Conservation (phyloP, 2,797 vertebrate genomes). For the Crypturellus tataupa region DNA sequence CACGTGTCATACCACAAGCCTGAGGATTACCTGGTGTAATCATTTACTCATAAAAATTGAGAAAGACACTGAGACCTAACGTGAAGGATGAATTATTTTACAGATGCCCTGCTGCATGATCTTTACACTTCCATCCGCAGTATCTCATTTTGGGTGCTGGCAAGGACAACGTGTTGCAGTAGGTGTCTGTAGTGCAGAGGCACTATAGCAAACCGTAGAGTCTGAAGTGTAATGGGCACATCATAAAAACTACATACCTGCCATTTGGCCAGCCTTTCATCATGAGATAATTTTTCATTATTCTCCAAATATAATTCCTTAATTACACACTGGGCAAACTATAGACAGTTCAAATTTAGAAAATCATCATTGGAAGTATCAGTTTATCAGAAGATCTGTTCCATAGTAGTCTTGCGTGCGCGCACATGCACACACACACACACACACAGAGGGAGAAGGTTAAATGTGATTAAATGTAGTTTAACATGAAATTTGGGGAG, state of each 20-base stretch:
- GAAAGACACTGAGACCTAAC: not conserved
- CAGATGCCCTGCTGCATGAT: not conserved
- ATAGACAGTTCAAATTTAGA: not conserved
- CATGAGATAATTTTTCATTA: not conserved
- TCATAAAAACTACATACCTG: not conserved
- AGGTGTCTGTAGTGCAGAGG: not conserved
- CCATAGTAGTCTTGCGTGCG: not conserved
- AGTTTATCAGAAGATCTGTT: not conserved
- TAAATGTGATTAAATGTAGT: not conserved
- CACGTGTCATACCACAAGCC: not conserved
- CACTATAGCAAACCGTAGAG: not conserved
- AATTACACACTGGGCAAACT: not conserved
- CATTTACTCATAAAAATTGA: not conserved
- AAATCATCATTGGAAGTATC: not conserved
- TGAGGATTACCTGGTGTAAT: slow-evolving; percentile 1
- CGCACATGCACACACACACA: not conserved
- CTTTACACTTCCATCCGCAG: not conserved
- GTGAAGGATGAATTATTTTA: not conserved
- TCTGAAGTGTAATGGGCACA: not conserved
- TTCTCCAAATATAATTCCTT: not conserved
- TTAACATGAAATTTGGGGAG: not conserved
- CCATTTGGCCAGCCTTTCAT: not conserved
- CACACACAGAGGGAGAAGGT: not conserved
- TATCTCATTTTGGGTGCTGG: not conserved
- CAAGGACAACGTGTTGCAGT: not conserved